A percentile compares a stretch with the other conserved stretches of the same genome.
These are phyloP conservation scores for Spatulosminthurus flaviceps DNA, from an alignment of 2,888 invertebrate genomes.

Conservation along the genomic window DNA sequence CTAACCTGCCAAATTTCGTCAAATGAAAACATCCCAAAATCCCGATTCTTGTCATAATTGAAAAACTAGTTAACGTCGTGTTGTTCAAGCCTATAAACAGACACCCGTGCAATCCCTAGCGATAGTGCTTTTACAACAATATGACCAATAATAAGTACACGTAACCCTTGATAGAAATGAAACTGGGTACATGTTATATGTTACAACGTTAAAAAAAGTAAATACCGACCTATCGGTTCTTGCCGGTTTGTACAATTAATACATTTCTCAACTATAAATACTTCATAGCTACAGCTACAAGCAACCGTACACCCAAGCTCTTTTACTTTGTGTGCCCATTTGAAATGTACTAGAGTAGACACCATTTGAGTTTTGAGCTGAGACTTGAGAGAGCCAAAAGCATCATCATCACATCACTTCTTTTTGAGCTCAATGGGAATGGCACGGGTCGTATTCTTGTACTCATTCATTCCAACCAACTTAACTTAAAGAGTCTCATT, in stretches of 20 bases:
- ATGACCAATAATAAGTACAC: no score
- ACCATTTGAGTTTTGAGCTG: slow-evolving; percentile 44
- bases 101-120: no score
- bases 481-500: slow-evolving; percentile 21
- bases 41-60: no score
- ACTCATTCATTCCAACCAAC: slow-evolving; percentile 29
- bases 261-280: not conserved
- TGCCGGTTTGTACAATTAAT: not conserved
- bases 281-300: not conserved
- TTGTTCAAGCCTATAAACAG: no score
- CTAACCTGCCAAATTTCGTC: no score
- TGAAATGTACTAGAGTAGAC: slow-evolving; percentile 35
- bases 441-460: slow-evolving; percentile 44
- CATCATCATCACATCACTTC: slow-evolving; percentile 46
- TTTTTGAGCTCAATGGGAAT: slow-evolving; percentile 36
- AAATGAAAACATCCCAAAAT: no score
- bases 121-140: no score
- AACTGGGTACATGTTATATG: no score
- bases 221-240: no score
- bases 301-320: not conserved
- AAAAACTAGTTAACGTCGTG: no score
- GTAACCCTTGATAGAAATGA: no score
- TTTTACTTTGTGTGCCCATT: slow-evolving; percentile 18
- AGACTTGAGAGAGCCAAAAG: slow-evolving; percentile 28
- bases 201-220: no score